A percentile compares a stretch with the other conserved stretches of the same genome.
Evolutionary conservation across 2,113 vertebrate species (phyloP).

Genomic region (pig (Sus scrofa)): DNA sequence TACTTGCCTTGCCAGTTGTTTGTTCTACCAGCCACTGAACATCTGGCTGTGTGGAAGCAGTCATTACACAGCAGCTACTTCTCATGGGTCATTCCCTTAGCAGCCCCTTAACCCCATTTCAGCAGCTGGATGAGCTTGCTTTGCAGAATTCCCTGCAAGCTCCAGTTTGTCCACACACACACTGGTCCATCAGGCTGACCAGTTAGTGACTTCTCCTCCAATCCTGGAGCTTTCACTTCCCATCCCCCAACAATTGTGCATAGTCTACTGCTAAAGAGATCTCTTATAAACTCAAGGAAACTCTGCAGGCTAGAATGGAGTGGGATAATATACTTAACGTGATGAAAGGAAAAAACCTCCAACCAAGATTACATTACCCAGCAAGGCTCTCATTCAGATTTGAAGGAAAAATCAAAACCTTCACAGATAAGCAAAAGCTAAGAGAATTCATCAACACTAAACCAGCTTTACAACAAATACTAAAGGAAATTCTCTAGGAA

Average conservation of each 20-base stretch:
- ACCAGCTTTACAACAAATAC: too few relatives aligned
- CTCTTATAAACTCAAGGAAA: neutral
- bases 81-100: neutral
- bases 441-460: too few relatives aligned
- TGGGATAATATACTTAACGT: too few relatives aligned
- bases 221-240: neutral
- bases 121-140: neutral
- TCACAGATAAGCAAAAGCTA: too few relatives aligned
- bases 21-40: neutral
- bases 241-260: neutral
- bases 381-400: too few relatives aligned
- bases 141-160: neutral
- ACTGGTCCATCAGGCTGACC: neutral
- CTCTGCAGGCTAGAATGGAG: too few relatives aligned
- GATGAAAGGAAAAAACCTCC: too few relatives aligned
- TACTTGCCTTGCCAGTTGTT: neutral
- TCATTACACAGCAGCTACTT: neutral
- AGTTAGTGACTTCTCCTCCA: neutral
- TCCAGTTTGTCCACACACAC: neutral
- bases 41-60: neutral
- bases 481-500: too few relatives aligned
- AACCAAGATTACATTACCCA: too few relatives aligned
- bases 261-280: neutral
- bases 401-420: too few relatives aligned
- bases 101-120: neutral